phyloP scores from a whole-genome alignment of 2,797 vertebrate species.

The Danio tinwini region DNA sequence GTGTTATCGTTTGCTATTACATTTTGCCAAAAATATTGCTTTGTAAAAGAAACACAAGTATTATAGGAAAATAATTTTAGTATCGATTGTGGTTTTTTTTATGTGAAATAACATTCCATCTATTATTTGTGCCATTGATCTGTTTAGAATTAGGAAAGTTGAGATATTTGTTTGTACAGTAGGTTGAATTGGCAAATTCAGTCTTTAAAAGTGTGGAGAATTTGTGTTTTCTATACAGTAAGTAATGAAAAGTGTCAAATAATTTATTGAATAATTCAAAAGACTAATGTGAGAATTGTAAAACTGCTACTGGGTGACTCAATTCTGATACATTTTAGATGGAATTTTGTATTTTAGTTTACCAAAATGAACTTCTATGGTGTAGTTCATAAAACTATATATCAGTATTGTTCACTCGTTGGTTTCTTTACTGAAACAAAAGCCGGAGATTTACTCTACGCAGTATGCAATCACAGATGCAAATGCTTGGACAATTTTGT shows the following conservation, averaged over 20 bases:
- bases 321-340: not conserved
- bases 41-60: slow-evolving; percentile 24
- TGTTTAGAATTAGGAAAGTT: slow-evolving; percentile 37
- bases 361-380: not conserved
- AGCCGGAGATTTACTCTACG: slow-evolving; percentile 22
- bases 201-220: not conserved
- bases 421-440: slow-evolving; percentile 22
- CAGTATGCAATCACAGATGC: not conserved
- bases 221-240: not conserved
- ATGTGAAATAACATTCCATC: slow-evolving; percentile 29
- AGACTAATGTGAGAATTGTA: not conserved
- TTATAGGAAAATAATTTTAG: slow-evolving; percentile 36
- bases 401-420: slow-evolving; percentile 16
- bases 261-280: slow-evolving; percentile 3
- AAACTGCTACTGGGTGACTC: no score
- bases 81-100: slow-evolving; percentile 43
- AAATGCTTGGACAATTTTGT: not conserved
- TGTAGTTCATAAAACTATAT: not conserved
- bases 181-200: slow-evolving; percentile 13
- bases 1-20: slow-evolving; percentile 31
- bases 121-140: slow-evolving; percentile 43
- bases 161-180: slow-evolving; percentile 2
- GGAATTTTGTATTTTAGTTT: not conserved
- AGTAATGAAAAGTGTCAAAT: slow-evolving; percentile 17
- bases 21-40: slow-evolving; percentile 48